Evolutionary conservation across 92 coral and sea anemone genomes (phyloP), one percentile per base, ranked within the genome.

Genomic region (Umimayanthus kanabou): DNA sequence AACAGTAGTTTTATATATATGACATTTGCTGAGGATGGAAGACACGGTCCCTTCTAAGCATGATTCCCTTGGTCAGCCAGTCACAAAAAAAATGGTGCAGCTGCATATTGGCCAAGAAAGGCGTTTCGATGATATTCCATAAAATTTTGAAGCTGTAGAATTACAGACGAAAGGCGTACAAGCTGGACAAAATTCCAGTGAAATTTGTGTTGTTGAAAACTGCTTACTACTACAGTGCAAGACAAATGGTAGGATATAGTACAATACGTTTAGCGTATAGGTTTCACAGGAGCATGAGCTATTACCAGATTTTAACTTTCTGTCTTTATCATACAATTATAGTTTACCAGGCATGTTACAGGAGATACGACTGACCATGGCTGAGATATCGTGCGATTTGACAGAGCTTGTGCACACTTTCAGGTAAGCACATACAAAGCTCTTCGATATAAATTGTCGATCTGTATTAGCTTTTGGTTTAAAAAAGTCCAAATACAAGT

Each of bases 321-420:
- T 71, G 6, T 71, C 39, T 25, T 71, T 71, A 9, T 29, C 76
- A 11, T 71, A 71, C 76, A 71, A 81, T 30, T 58, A 5, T 72
- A 95, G 98, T 39, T 85, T 95, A 26, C 93, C 95, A 15, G 92
- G 93, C 49, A 66, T 92, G 87, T 77, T 96, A 29, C 71, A 77
- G 23, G 90, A 87, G 64, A 43, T 94, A 77, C 88, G 88, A 65
- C 84, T 92, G 73, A 91, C 94, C 25, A 80, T 81, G 53, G 92
- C 93, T 4, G 97, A 94, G 57, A 40, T 94, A 69, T 92, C 94
- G 47, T 76, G 73, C 65, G 94, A 94, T 66, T 81, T 96, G 28
- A 94, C 91, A 23, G 87, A 85, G 55, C 93, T 96, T 61, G 93
- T 96, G n/a, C 90, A 84, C 85, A 92, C 98, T 39, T 96, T 96